Evolutionary conservation across 2,888 invertebrate genomes (phyloP).

Genomic region (Chrysolina oricalcia): DNA sequence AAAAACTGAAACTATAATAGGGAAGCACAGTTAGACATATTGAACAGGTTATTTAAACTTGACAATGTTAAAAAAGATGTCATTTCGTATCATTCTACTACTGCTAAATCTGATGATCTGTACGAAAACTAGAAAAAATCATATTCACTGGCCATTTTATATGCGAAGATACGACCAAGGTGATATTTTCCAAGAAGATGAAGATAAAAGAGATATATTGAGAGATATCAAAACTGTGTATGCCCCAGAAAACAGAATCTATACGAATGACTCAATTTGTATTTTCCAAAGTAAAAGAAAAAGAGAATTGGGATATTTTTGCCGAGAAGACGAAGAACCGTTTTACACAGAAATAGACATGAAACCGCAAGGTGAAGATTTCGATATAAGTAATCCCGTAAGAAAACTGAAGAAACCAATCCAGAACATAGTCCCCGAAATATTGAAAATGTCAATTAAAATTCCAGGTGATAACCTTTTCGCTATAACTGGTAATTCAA

Average conservation of each 20-base stretch:
- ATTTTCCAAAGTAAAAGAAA: slow-evolving; percentile 33
- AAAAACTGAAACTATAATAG: no score
- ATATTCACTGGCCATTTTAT: slow-evolving; percentile 11
- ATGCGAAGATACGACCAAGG: slow-evolving; percentile 54
- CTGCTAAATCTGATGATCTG: neutral
- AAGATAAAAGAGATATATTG: slow-evolving; percentile 58
- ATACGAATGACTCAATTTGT: slow-evolving; percentile 43
- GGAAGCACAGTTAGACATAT: neutral
- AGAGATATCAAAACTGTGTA: slow-evolving; percentile 60
- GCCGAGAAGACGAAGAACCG: slow-evolving; percentile 1
- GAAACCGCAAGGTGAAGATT: neutral
- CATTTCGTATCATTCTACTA: neutral
- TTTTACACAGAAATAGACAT: neutral
- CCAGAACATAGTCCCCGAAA: neutral
- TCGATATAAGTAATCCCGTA: neutral
- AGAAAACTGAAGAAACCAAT: neutral
- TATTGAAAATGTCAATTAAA: neutral
- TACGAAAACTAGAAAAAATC: neutral
- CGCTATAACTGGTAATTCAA: neutral
- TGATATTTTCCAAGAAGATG: slow-evolving; percentile 59
- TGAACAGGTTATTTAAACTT: neutral
- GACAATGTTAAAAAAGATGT: neutral
- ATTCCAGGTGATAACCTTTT: neutral
- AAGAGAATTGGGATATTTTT: neutral
- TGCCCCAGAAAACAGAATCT: slow-evolving; percentile 55